Conservation (phyloP, 1,140 invertebrate genomes). For the Onthophagus taurus region DNA sequence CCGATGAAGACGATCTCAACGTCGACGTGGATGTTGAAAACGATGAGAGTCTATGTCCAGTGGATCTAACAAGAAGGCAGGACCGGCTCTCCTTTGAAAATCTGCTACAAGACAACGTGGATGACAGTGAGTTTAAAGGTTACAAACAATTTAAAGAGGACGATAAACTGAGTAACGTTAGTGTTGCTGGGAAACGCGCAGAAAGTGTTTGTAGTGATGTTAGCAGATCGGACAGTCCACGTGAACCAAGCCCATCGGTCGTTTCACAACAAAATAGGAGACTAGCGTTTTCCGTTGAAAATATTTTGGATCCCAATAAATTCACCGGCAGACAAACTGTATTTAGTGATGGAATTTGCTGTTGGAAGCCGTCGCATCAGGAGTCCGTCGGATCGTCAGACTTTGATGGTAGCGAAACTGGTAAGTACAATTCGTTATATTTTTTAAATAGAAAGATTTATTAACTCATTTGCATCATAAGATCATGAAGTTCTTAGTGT, state of each 20-base stretch:
- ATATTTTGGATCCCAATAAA: slow-evolving; percentile 83
- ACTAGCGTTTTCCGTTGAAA: slow-evolving; percentile 81
- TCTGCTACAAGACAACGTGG: slow-evolving; percentile 22
- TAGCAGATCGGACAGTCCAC: slow-evolving; percentile 36
- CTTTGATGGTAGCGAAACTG: slow-evolving; percentile 44
- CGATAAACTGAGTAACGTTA: slow-evolving; percentile 18
- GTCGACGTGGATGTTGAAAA: slow-evolving; percentile 37
- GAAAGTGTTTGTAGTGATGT: slow-evolving; percentile 41
- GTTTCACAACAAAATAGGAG: slow-evolving; percentile 39
- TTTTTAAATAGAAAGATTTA: too few species aligned
- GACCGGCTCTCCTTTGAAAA: slow-evolving; percentile 25
- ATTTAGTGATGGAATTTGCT: slow-evolving; percentile 38
- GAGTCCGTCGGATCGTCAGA: slow-evolving; percentile 38
- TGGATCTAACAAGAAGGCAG: slow-evolving; percentile 37
- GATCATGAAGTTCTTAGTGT: too few species aligned
- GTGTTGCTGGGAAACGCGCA: slow-evolving; percentile 28
- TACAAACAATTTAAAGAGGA: slow-evolving; percentile 23
- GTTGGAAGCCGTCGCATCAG: slow-evolving; percentile 51
- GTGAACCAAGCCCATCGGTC: slow-evolving; percentile 35
- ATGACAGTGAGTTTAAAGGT: slow-evolving; percentile 26
- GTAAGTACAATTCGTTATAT: too few species aligned
- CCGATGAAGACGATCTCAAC: slow-evolving; percentile 34
- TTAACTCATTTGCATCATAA: too few species aligned
- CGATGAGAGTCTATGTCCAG: slow-evolving; percentile 36
- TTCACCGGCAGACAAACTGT: slow-evolving; percentile 64